Conservation (phyloP, 2,797 vertebrate genomes). For the Gadopsis bispinosus region DNA sequence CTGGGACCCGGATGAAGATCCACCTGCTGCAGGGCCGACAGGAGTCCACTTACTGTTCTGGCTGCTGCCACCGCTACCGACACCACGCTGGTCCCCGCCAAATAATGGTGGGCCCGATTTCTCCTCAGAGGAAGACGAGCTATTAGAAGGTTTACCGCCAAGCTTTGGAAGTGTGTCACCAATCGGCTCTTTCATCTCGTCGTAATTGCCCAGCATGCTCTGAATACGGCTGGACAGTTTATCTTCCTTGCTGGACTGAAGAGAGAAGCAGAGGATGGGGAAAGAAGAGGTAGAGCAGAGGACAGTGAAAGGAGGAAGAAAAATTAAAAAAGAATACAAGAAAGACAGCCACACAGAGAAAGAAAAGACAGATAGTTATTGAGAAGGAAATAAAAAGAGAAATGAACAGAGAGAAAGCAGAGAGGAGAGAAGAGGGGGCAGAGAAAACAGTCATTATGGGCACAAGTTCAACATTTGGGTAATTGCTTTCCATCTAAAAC, state of each 20-base stretch:
- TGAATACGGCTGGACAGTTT: slow-evolving; percentile 98
- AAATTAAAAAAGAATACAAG: not conserved
- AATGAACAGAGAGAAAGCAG: slow-evolving; percentile 24
- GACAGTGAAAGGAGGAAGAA: slow-evolving; percentile 14
- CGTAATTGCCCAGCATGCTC: slow-evolving; percentile 99
- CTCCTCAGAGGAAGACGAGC: slow-evolving; percentile 91
- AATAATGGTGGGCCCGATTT: slow-evolving; percentile 90
- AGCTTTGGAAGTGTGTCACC: slow-evolving; percentile 93
- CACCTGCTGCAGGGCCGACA: slow-evolving; percentile 91
- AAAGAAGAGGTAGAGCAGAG: slow-evolving; percentile 21
- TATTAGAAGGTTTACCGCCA: slow-evolving; percentile 88
- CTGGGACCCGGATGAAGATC: slow-evolving; percentile 89
- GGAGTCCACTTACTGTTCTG: slow-evolving; percentile 99
- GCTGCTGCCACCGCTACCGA: slow-evolving; percentile 85
- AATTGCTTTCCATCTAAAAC: slow-evolving; percentile 45
- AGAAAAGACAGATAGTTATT: slow-evolving; percentile 8
- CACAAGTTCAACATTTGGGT: slow-evolving; percentile 43
- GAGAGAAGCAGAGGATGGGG: slow-evolving; percentile 56
- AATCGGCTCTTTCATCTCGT: slow-evolving; percentile 99
- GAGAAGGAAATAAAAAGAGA: slow-evolving; percentile 19
- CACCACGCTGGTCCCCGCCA: slow-evolving; percentile 89
- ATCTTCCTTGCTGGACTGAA: slow-evolving; percentile 97
- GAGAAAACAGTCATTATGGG: slow-evolving; percentile 49
- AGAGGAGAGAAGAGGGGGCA: slow-evolving; percentile 11
- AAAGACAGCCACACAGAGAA: slow-evolving; percentile 3